These are phyloP conservation scores for Thysanoteuthis rhombus DNA, from an alignment of 2,888 invertebrate genomes.

Conservation along the genomic window DNA sequence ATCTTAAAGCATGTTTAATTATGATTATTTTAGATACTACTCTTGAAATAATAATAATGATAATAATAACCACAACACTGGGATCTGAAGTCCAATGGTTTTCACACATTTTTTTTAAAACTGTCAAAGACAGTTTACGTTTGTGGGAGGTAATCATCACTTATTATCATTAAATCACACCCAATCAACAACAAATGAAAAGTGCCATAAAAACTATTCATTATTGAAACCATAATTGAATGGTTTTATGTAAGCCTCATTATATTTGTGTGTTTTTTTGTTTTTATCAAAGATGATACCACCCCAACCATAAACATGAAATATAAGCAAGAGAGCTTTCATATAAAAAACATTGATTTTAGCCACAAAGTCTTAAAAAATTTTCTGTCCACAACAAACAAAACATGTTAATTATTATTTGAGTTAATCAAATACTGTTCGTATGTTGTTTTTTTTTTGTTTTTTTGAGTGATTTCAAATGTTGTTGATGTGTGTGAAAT, in stretches of 20 bases:
- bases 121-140: not conserved
- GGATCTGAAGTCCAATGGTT: not conserved
- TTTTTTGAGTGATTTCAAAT: not conserved
- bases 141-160: not conserved
- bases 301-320: not conserved
- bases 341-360: too few species aligned
- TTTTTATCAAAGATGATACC: not conserved
- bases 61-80: not conserved
- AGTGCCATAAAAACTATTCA: not conserved
- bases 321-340: not conserved
- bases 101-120: not conserved
- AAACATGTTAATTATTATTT: not conserved
- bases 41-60: not conserved
- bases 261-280: not conserved
- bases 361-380: not conserved
- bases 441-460: not conserved
- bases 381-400: not conserved
- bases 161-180: not conserved
- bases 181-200: not conserved
- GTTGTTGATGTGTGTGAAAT: not conserved
- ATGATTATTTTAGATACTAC: not conserved
- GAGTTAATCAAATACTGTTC: not conserved
- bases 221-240: not conserved
- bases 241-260: not conserved
- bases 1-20: not conserved